Conservation (phyloP, 2,888 invertebrate genomes). For the Scaeva pyrastri region DNA sequence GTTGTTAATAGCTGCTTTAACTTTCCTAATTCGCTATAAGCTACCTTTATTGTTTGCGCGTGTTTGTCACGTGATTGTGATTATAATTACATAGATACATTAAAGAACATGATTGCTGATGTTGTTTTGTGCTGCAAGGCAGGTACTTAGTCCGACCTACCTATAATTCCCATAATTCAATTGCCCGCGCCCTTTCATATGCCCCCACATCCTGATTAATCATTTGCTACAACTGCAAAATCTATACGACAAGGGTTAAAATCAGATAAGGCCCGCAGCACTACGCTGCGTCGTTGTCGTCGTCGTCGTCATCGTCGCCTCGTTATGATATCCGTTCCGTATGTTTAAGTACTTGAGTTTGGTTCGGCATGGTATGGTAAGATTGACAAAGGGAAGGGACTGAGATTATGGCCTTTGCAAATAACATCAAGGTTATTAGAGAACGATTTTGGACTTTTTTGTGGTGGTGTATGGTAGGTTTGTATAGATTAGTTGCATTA, state of each 20-base stretch:
- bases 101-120: background rate
- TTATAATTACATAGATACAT: slow-evolving; percentile 21
- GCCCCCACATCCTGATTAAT: slow-evolving; percentile 14
- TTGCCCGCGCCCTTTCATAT: background rate
- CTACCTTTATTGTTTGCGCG: slow-evolving; percentile 20
- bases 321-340: slow-evolving; percentile 31
- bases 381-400: slow-evolving; percentile 5
- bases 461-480: slow-evolving; percentile 6
- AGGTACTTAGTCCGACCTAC: background rate
- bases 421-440: slow-evolving; percentile 65
- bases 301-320: no score
- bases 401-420: slow-evolving; percentile 34
- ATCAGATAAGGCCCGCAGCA: slow-evolving; percentile 66
- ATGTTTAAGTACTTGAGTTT: slow-evolving; percentile 20
- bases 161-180: slow-evolving; percentile 30
- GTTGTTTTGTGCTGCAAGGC: background rate
- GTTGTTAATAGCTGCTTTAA: slow-evolving; percentile 36
- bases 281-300: no score
- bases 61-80: slow-evolving; percentile 53
- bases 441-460: slow-evolving; percentile 15
- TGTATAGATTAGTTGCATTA: slow-evolving; percentile 12
- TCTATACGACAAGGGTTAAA: slow-evolving; percentile 47
- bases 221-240: slow-evolving; percentile 64
- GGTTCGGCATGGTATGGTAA: background rate
- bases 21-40: slow-evolving; percentile 23